Conservation (phyloP, 2,888 invertebrate genomes). For the Papilio protenor region DNA sequence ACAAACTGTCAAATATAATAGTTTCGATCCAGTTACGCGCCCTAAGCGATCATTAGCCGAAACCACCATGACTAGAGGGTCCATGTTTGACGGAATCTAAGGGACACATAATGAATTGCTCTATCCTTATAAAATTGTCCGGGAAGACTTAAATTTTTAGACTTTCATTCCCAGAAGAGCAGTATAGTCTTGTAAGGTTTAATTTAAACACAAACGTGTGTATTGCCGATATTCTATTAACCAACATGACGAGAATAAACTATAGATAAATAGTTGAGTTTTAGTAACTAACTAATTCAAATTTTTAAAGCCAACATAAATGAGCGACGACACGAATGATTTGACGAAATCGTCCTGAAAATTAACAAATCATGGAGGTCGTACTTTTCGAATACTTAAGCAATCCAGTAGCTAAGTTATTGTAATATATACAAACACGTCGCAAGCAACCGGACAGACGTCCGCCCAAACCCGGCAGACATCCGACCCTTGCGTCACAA, state of each 20-base stretch:
- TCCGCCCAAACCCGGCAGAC: slow-evolving; percentile 28
- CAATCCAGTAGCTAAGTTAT: slow-evolving; percentile 42
- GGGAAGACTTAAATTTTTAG: too few relatives aligned
- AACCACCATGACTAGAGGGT: neutral
- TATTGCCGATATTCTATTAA: too few relatives aligned
- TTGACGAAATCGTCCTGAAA: neutral
- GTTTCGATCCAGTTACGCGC: slow-evolving; percentile 15
- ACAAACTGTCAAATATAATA: slow-evolving; percentile 36
- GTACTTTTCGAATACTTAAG: slow-evolving; percentile 7
- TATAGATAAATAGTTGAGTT: too few relatives aligned
- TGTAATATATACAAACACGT: slow-evolving; percentile 40
- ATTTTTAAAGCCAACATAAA: too few relatives aligned
- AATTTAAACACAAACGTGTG: too few relatives aligned
- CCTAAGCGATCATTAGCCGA: slow-evolving; percentile 36
- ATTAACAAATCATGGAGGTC: slow-evolving; percentile 2
- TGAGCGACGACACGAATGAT: too few relatives aligned
- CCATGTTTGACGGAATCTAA: slow-evolving; percentile 1
- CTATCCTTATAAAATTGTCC: too few relatives aligned
- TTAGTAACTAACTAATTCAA: too few relatives aligned
- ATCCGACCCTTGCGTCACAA: slow-evolving; percentile 31
- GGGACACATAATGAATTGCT: neutral
- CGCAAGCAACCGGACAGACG: slow-evolving; percentile 39
- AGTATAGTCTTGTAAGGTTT: too few relatives aligned
- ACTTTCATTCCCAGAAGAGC: too few relatives aligned
- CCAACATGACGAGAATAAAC: too few relatives aligned